Conservation (phyloP, 2,888 invertebrate species). For the Lasioglossum calceatum region DNA sequence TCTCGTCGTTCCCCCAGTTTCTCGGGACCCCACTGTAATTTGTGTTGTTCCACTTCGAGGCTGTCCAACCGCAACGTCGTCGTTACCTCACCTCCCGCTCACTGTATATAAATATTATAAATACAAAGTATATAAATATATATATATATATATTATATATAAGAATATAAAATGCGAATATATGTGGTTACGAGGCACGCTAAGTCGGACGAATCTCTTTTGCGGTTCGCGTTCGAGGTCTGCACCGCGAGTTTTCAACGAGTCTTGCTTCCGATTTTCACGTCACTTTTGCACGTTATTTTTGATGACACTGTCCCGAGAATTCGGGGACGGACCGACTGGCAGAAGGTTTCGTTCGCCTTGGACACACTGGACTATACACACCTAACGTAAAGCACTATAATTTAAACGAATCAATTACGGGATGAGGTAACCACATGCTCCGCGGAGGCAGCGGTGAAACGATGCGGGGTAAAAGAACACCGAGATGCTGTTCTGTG, state of each 20-base stretch:
- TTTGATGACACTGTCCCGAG: neutral
- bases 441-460: constrained; percentile 63
- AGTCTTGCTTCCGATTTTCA: constrained; percentile 14
- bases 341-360: constrained; percentile 77
- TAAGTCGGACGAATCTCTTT: constrained; percentile 73
- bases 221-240: constrained; percentile 27
- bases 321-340: neutral
- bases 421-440: constrained; percentile 69
- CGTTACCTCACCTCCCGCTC: constrained; percentile 72
- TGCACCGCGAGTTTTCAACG: constrained; percentile 14
- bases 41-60: constrained; percentile 40
- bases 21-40: constrained; percentile 29
- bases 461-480: constrained; percentile 44
- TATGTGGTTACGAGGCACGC: constrained; percentile 78
- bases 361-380: constrained; percentile 79
- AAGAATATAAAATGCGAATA: constrained; percentile 74
- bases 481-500: constrained; percentile 75
- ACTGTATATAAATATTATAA: constrained; percentile 83
- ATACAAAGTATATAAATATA: constrained; percentile 76
- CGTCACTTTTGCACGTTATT: constrained; percentile 29
- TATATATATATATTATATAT: constrained; percentile 68
- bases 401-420: constrained; percentile 77
- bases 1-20: neutral
- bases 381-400: constrained; percentile 81
- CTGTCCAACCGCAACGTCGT: constrained; percentile 37